Base-by-base conservation (phyloP, 2,113 vertebrate genomes). In the Stegastes partitus region DNA sequence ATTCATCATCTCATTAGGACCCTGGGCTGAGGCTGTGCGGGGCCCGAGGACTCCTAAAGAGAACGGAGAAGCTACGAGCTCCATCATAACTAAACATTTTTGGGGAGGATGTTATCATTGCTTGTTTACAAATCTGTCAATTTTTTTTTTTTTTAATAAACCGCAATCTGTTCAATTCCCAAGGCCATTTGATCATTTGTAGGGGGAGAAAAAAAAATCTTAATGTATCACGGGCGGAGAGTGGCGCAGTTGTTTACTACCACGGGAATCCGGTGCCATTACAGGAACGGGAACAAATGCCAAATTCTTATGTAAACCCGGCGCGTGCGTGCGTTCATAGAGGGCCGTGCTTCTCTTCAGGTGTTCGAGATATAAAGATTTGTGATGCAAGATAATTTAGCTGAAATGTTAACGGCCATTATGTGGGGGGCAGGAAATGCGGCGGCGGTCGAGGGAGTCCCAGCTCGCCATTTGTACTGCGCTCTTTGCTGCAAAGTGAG, bases 1-100 rank as follows among this genome's bases (percentile, higher is more conserved):
- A 94, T 94, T 90, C 92, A 94, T 94, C 93, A 94, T 94, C 88
- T 91, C 88, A 87, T 94, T 92, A 94, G 89, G 84, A 82, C 88
- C 81, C 87, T 14, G 70, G 63, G 76, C 80, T 59, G 67, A n/a
- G 72, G 77, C 77, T 22, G 58, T 2, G 9, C 49, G 56, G 56
- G 78, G 74, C 68, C 78, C 0, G 62, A 69, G 55, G 82, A 76
- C 82, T 67, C 85, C 79, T 72, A 49, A 56, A 54, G 81, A 84
- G 66, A 47, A 21, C 37, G 74, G 74, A 77, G 85, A 67, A 42
- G 31, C 69, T 49, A 19, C 7, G 31, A 84, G 79, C 84, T 84
- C 71, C 72, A 76, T 85, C 82, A 84, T 45, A 74, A 53, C 76
- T 26, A 80, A 89, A 86, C 87, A 81, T 74, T 80, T 51, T 4